Base-by-base conservation (phyloP, 2,113 vertebrate species). In the Epinephelus lanceolatus region DNA sequence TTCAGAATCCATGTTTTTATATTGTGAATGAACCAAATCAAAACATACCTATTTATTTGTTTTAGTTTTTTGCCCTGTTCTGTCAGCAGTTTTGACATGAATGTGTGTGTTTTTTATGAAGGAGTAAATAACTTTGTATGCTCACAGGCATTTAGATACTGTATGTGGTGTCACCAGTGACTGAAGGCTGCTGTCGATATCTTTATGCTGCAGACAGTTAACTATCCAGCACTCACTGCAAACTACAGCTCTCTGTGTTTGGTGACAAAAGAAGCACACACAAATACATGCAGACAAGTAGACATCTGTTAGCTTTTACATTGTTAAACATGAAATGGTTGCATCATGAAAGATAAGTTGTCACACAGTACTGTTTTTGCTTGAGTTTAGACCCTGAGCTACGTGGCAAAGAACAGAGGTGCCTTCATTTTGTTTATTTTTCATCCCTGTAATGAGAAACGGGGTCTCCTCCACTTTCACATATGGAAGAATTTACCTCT, bases 401-500 rank as follows among this genome's bases (percentile, higher is more conserved):
- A 71, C 62, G 65, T 79, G 74, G 80, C 80, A 78, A 57, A 89
- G 53, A 71, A 66, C 40, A 75, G 33, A 67, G 15, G 62, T 52
- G 19, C 60, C 33, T 78, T 25, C 6, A 33, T 82, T 86, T 79
- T 76, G 66, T 86, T 83, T 83, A 70, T 59, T 84, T 86, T 88
- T 71, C 45, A 51, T 51, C 63, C 21, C 65, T 76, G 72, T 88
- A 85, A 89, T 82, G 66, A 87, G 68, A 84, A 85, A 88, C 74
- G 12, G 77, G 74, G 52, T 86, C 77, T 59, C 23, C 55, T 73
- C 42, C 25, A 80, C 63, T 83, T 85, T 86, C 70, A 70, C 86
- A 88, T 86, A 59, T 91, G 84, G 88, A 88, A 90, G 76, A 80
- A 67, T 87, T 90, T 89, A 83, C 78, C 80, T 84, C 85, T 75